Conservation (phyloP, 2,113 vertebrate genomes). For the Tragelaphus strepsiceros region DNA sequence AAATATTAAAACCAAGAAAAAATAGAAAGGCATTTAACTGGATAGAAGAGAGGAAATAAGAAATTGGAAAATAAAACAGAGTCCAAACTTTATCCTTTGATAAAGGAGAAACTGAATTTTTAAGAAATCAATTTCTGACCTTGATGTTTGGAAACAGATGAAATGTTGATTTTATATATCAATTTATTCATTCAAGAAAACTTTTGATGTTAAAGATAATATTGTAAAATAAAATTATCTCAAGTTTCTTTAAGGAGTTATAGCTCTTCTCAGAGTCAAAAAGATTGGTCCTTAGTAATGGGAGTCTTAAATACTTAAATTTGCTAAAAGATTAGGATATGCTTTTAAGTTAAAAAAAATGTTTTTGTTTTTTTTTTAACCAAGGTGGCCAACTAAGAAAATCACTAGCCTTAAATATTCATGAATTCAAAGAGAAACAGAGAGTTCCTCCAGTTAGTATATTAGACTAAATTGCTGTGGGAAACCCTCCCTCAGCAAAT, state of each 20-base stretch:
- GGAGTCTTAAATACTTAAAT: neutral
- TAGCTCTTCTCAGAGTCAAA: neutral
- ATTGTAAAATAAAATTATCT: neutral
- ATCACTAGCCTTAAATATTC: neutral
- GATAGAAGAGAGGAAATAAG: neutral
- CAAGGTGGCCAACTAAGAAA: neutral
- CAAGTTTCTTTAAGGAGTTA: neutral
- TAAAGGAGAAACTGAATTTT: neutral
- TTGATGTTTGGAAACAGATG: neutral
- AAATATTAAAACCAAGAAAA: neutral
- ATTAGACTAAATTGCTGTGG: neutral
- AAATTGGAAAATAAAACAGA: neutral
- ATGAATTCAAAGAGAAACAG: neutral
- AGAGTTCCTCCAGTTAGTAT: neutral
- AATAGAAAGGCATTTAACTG: neutral
- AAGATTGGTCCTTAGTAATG: neutral
- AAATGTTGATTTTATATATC: neutral
- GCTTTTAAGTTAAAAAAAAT: neutral
- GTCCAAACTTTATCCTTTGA: neutral
- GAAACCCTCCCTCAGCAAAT: neutral
- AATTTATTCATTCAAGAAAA: neutral
- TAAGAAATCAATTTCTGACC: neutral
- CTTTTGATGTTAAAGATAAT: neutral
- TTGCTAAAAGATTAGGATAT: neutral
- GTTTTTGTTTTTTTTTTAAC: neutral